phyloP scores from a whole-genome alignment of 1,140 invertebrate genomes.

The Drosophila pectinifera region DNA sequence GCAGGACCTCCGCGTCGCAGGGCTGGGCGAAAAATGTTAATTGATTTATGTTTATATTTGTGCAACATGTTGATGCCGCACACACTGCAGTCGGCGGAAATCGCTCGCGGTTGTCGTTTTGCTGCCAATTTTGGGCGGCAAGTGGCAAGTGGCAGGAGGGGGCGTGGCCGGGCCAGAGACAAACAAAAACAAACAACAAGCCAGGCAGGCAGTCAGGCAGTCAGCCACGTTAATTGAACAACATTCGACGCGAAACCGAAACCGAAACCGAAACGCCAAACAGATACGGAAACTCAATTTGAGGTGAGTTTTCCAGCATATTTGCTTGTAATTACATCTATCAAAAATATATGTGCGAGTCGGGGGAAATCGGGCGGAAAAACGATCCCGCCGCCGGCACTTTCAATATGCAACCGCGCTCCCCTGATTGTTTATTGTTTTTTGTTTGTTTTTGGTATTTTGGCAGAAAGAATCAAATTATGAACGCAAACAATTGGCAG shows the following conservation, averaged over 20 bases:
- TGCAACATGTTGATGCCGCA: constrained; percentile 79
- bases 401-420: constrained; percentile 51
- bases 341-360: constrained; percentile 53
- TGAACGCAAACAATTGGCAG: constrained; percentile 15
- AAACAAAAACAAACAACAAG: constrained; percentile 71
- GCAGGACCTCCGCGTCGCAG: constrained; percentile 14
- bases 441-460: not conserved
- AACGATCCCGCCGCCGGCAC: constrained; percentile 41
- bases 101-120: constrained; percentile 73
- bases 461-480: constrained; percentile 50
- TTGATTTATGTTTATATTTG: constrained; percentile 84
- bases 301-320: constrained; percentile 67
- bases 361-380: constrained; percentile 4
- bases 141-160: not conserved
- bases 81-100: constrained; percentile 49
- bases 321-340: constrained; percentile 77
- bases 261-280: constrained; percentile 20
- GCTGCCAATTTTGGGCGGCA: constrained; percentile 22
- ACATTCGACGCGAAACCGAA: constrained; percentile 63
- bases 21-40: constrained; percentile 70
- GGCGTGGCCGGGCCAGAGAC: constrained; percentile 39
- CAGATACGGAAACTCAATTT: constrained; percentile 64
- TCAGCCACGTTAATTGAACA: constrained; percentile 75
- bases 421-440: constrained; percentile 45
- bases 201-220: not conserved